Evolutionary conservation across 2,888 invertebrate genomes (phyloP), one percentile per base, ranked within the genome.

Genomic region (Meteorus cinctellus): DNA sequence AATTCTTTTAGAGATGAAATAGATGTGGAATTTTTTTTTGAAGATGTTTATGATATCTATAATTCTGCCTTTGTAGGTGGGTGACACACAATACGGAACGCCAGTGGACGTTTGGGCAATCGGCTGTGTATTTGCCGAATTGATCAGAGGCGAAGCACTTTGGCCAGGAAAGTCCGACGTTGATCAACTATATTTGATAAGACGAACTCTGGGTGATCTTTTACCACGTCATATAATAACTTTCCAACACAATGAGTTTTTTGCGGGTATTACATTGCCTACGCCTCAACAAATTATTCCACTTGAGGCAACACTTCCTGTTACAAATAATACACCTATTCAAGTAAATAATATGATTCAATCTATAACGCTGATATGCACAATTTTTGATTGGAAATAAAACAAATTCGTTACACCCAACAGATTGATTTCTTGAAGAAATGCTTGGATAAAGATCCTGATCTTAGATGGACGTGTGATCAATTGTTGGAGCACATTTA

Each of bases 101-200:
- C 95, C 97, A 0, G 98, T 99, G 0, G 99, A 99, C 90, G 96
- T 99, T 4, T 99, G 99, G 99, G 99, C 99, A 70, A 97, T 99
- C 82, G 99, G 97, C 36, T 97, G 97, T 86, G 96, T 97, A 6
- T 94, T 96, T 87, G 97, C 97, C 5, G 97, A 97, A 89, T 90
- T 97, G 72, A 92, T 97, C 71, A 93, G 95, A 69, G 97, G 97
- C 19, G 97, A 98, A 89, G 97, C 98, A 0, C 88, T 98, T 36
- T 99, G 99, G 99, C 99, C 99, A 0, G 99, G 99, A 55, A 96
- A 98, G 90, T 98, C 98, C 45, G 99, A 99, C 90, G 96, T 99
- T 31, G 99, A 99, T 91, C 99, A 99, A 90, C 91, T 99, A 73
- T 99, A 97, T 91, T 93, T 98, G 84, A 99, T 99, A 87, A 92